phyloP scores from a whole-genome alignment of 2,797 vertebrate species.

The Darevskia mixta region DNA sequence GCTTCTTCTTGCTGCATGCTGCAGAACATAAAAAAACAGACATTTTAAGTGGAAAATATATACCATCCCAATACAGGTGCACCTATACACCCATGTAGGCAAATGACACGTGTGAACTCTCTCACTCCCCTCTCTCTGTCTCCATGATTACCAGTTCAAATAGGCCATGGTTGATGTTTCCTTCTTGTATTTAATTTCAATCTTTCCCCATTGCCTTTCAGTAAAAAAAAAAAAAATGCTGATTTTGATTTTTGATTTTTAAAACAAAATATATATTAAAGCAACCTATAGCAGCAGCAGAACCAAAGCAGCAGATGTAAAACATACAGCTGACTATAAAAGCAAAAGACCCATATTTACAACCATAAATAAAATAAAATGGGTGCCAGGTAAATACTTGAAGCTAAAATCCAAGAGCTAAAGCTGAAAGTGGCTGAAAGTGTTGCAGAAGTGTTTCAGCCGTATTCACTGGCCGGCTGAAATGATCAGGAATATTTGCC shows the following conservation, averaged over 20 bases:
- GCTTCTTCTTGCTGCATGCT: slow-evolving; percentile 18
- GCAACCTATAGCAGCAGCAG: too few relatives aligned
- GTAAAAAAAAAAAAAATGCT: not conserved
- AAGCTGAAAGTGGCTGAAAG: not conserved
- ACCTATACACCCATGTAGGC: not conserved
- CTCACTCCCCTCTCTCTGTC: too few relatives aligned
- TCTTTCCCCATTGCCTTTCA: not conserved
- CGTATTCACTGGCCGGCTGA: not conserved
- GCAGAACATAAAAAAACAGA: not conserved
- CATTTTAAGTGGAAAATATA: not conserved
- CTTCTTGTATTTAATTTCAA: not conserved
- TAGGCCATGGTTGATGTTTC: not conserved
- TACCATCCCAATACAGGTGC: not conserved
- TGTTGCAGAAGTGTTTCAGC: not conserved
- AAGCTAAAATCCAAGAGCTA: not conserved
- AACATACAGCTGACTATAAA: not conserved
- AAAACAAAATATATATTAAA: not conserved
- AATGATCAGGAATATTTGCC: not conserved
- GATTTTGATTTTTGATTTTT: not conserved
- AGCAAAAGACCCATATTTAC: not conserved
- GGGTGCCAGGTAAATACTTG: not conserved
- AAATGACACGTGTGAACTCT: not conserved
- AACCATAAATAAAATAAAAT: slow-evolving; percentile 13
- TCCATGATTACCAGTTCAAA: too few relatives aligned
- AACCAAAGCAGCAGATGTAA: too few relatives aligned